These are phyloP conservation scores for Hemicentrotus pulcherrimus DNA, from an alignment of 35 echinoderm and acorn worm genomes.

Conservation along the genomic window DNA sequence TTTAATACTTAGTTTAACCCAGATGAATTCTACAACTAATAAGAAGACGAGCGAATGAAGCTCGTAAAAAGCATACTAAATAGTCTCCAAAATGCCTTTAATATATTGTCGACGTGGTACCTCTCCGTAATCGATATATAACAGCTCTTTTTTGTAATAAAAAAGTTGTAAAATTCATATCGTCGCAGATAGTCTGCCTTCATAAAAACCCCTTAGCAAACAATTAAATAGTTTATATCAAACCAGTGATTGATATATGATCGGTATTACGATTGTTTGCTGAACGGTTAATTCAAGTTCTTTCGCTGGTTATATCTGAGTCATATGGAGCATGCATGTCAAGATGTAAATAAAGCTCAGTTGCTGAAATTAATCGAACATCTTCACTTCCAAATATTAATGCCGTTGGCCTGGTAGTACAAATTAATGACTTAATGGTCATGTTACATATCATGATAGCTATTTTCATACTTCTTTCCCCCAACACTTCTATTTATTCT, in stretches of 20 bases:
- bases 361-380: neutral
- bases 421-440: neutral
- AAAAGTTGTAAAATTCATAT: constrained; percentile 17
- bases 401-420: neutral
- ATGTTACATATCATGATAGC: neutral
- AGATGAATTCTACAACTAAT: neutral
- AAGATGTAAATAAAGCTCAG: neutral
- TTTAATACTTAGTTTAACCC: neutral
- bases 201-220: neutral
- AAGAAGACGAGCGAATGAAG: neutral
- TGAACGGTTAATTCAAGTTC: neutral
- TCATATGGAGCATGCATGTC: neutral
- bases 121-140: constrained; percentile 28
- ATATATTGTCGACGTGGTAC: neutral
- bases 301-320: neutral
- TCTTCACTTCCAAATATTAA: neutral
- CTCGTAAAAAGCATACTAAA: neutral
- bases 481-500: neutral
- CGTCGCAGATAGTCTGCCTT: neutral
- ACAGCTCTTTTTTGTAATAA: neutral
- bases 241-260: constrained; percentile 37
- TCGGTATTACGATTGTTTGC: constrained; percentile 30
- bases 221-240: constrained; percentile 15
- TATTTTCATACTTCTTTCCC: neutral
- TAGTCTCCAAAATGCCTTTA: neutral